Conservation (phyloP, 1,140 invertebrate genomes). For the Gerris buenoi region DNA sequence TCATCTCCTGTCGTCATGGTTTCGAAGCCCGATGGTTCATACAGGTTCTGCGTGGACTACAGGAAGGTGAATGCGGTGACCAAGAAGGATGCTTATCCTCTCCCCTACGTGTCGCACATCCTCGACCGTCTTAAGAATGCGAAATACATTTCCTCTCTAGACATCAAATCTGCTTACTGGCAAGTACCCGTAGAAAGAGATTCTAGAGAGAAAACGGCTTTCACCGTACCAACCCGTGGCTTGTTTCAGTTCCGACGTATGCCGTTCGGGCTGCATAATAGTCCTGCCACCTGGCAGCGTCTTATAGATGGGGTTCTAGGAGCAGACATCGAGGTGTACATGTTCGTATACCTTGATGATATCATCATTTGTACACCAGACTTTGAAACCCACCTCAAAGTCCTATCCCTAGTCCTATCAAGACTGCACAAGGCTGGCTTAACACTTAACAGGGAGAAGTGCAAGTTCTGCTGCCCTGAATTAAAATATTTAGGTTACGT, state of each 20-base stretch:
- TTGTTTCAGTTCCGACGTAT: conserved; percentile 29
- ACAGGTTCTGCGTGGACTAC: conserved; percentile 34
- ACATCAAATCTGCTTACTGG: conserved; percentile 25
- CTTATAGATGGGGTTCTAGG: conserved; percentile 26
- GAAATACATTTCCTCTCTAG: conserved; percentile 23
- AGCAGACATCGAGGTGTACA: conserved; percentile 22
- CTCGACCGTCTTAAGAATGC: background rate
- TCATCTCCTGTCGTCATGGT: conserved; percentile 33
- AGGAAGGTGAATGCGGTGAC: conserved; percentile 31
- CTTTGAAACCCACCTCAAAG: conserved; percentile 27
- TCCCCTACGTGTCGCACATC: conserved; percentile 13
- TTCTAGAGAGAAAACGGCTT: conserved; percentile 14
- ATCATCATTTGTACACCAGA: conserved; percentile 27
- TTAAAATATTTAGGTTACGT: conserved; percentile 16
- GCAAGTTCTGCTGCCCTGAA: background rate
- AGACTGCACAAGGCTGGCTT: background rate
- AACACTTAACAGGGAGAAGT: background rate
- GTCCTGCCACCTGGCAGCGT: conserved; percentile 21
- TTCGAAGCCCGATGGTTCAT: conserved; percentile 33
- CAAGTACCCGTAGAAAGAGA: conserved; percentile 12
- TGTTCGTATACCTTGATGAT: conserved; percentile 30
- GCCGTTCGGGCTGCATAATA: conserved; percentile 32
- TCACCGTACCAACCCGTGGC: conserved; percentile 20
- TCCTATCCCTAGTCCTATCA: conserved; percentile 18
- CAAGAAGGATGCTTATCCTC: conserved; percentile 21